Conservation (phyloP, 2,888 invertebrate genomes). For the Campopleginae sp. region DNA sequence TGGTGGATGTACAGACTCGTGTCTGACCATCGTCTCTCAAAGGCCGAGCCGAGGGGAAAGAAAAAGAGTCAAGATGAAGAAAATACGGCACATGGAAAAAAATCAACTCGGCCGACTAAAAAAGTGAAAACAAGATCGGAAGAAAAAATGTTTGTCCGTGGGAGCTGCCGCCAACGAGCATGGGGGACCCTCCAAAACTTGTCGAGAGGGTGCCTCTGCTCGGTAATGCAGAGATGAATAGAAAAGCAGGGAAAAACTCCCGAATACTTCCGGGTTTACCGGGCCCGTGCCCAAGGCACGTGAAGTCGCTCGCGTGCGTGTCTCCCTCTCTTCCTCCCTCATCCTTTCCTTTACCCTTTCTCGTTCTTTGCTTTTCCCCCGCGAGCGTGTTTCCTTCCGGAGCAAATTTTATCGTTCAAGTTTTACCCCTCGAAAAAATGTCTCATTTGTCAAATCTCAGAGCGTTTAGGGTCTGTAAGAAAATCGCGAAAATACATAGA, state of each 20-base stretch:
- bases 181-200: background rate
- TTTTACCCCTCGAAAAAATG: background rate
- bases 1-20: constrained; percentile 65
- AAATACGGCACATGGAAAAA: background rate
- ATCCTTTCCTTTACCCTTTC: background rate
- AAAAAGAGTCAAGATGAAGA: constrained; percentile 4
- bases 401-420: background rate
- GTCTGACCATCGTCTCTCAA: constrained; percentile 59
- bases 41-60: background rate
- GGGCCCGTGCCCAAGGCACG: constrained; percentile 45
- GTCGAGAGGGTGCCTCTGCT: constrained; percentile 6
- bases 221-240: constrained; percentile 1
- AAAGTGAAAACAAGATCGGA: constrained; percentile 1
- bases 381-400: background rate
- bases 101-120: background rate
- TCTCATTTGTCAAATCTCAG: background rate
- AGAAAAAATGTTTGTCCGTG: constrained; percentile 10
- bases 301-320: constrained; percentile 36
- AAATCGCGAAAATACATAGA: too few relatives aligned
- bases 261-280: constrained; percentile 58
- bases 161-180: background rate
- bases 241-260: constrained; percentile 9
- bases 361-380: constrained; percentile 7
- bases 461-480: too few relatives aligned
- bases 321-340: background rate